Evolutionary conservation across 2,113 vertebrate species (phyloP), one percentile per base, ranked within the genome.

Genomic region (Vidua macroura): DNA sequence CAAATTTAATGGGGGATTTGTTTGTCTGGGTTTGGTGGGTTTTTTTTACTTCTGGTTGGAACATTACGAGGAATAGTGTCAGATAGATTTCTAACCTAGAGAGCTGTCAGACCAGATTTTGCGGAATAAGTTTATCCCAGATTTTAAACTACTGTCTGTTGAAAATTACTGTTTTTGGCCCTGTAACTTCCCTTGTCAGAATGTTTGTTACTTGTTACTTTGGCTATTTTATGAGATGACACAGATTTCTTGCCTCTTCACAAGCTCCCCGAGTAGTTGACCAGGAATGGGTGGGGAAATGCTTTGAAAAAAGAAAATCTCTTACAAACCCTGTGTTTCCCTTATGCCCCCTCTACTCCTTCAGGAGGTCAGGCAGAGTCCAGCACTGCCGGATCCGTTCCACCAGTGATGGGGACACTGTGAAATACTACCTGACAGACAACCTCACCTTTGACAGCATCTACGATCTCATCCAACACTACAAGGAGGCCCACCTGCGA

Each of bases 331-430:
- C 24, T 49, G 8, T 44, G 3, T 75, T 86, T 82, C 48, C 46
- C 30, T 86, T 62, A 7, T 39, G 2, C 3, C 3, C 13, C 35
- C 12, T 89, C 70, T 16, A 2, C 74, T 79, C 83, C 49, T 43
- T 5, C 90, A 99, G 99, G 99, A 98, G 99, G 51, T 97, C 96
- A 5, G 99, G 99, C 49, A 97, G 98, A 59, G 99, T 99, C 77
- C 99, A 99, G 97, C 99, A 99, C 97, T 99, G 99, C 84, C 98
- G 98, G 11, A 99, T 99, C 69, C 99, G 99, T 76, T 99, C 99
- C 4, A 92, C 79, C 25, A 59, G 95, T 4, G 98, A 99, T 10
- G 98, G 96, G 2, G 97, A 97, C 7, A 37, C 86, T 84, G 93
- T 96, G 11, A 98, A 97, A 93, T 99, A 98, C 97, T 99, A 97